These are phyloP conservation scores for Bursaphelenchus mucronatus DNA, from an alignment of 1,140 invertebrate genomes.

Conservation along the genomic window DNA sequence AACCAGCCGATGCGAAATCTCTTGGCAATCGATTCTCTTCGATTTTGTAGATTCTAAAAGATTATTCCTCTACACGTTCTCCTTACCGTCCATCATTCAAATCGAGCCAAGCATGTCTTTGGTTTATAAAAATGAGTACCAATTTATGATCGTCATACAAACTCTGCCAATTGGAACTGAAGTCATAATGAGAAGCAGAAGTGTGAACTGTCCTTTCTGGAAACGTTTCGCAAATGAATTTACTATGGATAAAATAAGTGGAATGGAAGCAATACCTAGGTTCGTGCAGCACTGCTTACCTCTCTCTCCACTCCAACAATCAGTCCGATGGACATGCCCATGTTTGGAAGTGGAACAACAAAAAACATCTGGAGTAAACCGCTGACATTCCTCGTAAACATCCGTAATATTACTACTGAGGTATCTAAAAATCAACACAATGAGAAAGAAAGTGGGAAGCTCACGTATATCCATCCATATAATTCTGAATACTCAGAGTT, in stretches of 20 bases:
- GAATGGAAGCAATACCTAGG: not conserved
- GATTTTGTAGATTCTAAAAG: constrained; percentile 32
- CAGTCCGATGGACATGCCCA: constrained; percentile 19
- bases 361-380: constrained; percentile 30
- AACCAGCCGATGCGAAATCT: constrained; percentile 33
- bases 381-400: constrained; percentile 17
- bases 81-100: constrained; percentile 13
- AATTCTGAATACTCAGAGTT: constrained; percentile 15
- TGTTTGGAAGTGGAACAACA: constrained; percentile 27
- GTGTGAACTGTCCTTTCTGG: constrained; percentile 21
- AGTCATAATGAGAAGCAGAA: constrained; percentile 34
- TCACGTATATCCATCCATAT: constrained; percentile 17
- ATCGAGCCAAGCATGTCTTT: constrained; percentile 33
- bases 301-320: constrained; percentile 25
- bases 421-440: constrained; percentile 17
- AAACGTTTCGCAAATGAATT: too few species aligned
- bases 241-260: not conserved
- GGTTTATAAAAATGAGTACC: constrained; percentile 31
- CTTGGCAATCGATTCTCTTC: constrained; percentile 36
- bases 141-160: constrained; percentile 26
- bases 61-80: not conserved
- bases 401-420: constrained; percentile 18
- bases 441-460: constrained; percentile 14
- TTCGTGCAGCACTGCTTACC: not conserved
- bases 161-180: constrained; percentile 28